Evolutionary conservation across 2,797 vertebrate genomes (phyloP), one percentile per base, ranked within the genome.

Genomic region (Catharus ustulatus): DNA sequence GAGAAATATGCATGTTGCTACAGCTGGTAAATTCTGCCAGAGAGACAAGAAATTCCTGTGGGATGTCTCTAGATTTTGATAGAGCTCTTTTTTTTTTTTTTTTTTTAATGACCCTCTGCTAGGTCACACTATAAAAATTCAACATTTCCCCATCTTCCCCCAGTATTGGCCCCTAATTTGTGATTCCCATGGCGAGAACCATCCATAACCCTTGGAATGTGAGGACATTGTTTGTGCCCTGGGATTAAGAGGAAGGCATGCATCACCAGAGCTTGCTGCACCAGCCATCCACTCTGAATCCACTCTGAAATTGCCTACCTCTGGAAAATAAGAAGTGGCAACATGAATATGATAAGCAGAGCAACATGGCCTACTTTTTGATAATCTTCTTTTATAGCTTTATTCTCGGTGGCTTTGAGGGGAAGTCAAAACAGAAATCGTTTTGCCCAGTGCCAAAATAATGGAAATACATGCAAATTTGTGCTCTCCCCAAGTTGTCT

Each of bases 291-390:
- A 4, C 63, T 75, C 58, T 54, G 80, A 78, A 78, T 45, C 76
- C 85, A 52, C 27, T 7, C 62, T 62, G 79, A 78, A 88, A 81
- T 73, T 59, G 24, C 67, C 71, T 23, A 26, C 87, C 67, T 62
- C 82, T 93, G 91, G 63, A 90, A 95, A 94, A 94, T 72, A 27
- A 64, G 89, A 94, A 90, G 55, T 73, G 79, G 82, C 81, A 92
- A 91, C 71, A 76, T 57, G 76, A 92, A 89, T 71, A 77, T 29
- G 81, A 89, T 68, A 93, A 94, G 61, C 61, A 94, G 61, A 87
- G 82, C 58, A 84, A 87, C 80, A 67, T 55, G 74, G 66, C 88
- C 93, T 93, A 88, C 91, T 94, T 94, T 93, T 52, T 57, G 32
- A 79, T 94, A 91, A 88, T 93, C 74, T 84, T 75, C 77, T 94